Base-by-base conservation (phyloP, 2,113 vertebrate genomes). In the Cyphomyrus plagiostoma region DNA sequence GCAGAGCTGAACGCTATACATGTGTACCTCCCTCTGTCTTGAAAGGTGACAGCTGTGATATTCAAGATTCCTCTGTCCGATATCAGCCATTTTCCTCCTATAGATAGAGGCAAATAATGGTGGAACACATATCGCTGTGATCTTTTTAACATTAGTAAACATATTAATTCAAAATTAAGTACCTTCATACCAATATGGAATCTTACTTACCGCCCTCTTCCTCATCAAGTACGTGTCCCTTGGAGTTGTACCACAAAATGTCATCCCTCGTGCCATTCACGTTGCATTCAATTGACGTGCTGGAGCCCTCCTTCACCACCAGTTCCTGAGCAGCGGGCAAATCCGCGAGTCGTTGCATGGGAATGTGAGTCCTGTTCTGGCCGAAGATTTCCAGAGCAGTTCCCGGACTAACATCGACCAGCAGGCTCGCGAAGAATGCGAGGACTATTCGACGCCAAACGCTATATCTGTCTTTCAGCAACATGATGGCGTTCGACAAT, bases 21-120 rank as follows among this genome's bases (percentile, higher is more conserved):
- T 0, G 96, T 98, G 93, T 99, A 99, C 19, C 97, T 95, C 13
- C 98, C 98, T 2, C 98, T 96, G 91, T 98, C 98, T 82, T 94
- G 93, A 89, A 98, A 98, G 80, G 87, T 96, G 49, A 99, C 94
- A 0, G n/a, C 88, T 7, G 96, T 97, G 95, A 99, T 98, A 94
- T 99, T 99, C 87, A 99, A 95, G 8, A 21, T 49, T 45, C 96
- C 95, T 19, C 93, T 93, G 3, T 93, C 95, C 49, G 94, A 91
- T 88, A 97, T 94, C 91, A 93, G 91, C 97, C 98, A 98, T 91
- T 94, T 97, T 77, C 94, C 97, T 91, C 93, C 98, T 99, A 26
- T 88, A 77, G 1, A n/a, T 35, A 26, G 84, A 77, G 2, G 35
- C 74, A 77, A 80, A 15, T 15, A 77, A 35, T 4, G 3, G 30